Percentiles rank a stretch among this genome's conserved stretches.
These are phyloP conservation scores for Lepilemur ruficaudatus DNA, from an alignment of 2,797 vertebrate species.

Conservation along the genomic window DNA sequence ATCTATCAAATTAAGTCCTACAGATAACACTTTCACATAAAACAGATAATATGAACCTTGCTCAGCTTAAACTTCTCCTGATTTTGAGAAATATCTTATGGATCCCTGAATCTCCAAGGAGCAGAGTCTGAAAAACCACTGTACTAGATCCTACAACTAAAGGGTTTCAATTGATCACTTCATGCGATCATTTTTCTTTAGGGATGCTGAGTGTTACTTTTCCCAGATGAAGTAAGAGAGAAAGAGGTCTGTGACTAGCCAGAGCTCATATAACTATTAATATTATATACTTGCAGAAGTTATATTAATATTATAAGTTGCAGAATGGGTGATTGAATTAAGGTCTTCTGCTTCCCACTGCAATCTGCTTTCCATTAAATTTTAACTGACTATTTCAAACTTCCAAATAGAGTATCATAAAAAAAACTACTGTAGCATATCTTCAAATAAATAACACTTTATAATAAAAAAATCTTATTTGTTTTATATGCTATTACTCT, in stretches of 20 bases:
- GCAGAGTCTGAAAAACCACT: not conserved
- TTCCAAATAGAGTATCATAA: not conserved
- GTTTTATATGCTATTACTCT: not conserved
- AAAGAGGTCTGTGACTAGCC: not conserved
- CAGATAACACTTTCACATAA: not conserved
- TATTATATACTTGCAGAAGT: not conserved
- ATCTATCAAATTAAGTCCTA: not conserved
- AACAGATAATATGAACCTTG: not conserved
- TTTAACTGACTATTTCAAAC: not conserved
- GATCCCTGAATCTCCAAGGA: not conserved
- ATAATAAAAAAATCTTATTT: not conserved
- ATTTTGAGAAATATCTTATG: not conserved
- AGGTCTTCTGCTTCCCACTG: not conserved
- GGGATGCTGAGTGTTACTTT: not conserved
- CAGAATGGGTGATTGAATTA: not conserved
- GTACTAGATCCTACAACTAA: not conserved
- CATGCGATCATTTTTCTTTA: not conserved
- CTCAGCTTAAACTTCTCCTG: not conserved
- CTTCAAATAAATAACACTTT: not conserved
- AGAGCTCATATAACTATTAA: not conserved
- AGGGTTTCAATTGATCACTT: not conserved
- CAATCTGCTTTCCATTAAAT: not conserved
- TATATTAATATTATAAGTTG: not conserved
- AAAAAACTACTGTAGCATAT: not conserved
- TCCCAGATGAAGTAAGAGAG: not conserved